Evolutionary conservation across 2,888 invertebrate species (phyloP), one percentile per base, ranked within the genome.

Genomic region (Anorthoa munda): DNA sequence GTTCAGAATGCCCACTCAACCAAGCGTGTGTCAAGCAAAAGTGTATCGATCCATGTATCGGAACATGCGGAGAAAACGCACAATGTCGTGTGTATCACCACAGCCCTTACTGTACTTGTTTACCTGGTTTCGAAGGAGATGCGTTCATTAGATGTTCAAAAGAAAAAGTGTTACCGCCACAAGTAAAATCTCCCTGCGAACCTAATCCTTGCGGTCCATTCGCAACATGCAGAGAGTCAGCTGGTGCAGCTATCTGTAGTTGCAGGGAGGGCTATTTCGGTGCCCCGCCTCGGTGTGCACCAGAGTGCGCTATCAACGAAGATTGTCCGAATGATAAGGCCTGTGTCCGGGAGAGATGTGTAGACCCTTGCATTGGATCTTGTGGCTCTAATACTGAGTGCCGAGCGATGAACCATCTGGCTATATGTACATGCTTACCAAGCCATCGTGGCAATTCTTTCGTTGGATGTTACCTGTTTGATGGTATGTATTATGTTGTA

Each of bases 1-100:
- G 98, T 85, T 97, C 98, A 0, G 98, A 98, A 89, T 98, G 98
- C 94, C 96, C 98, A n/a, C 96, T 97, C 50, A 97, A 97, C 76
- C 97, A 97, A 91, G 98, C 98, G 18, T 98, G 98, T 89, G 97
- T 97, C 21, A 97, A 97, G 84, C 97, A 97, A 87, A 98, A 97
- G 92, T 98, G 98, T 90, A 95, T 97, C 64, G 98, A 98, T 93
- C 98, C 98, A n/a, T 98, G 98, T 87, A 96, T 97, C 2, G 98
- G 98, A 79, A 97, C 97, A 1, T 99, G 98, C 86, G 97, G 97
- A 70, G 95, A 96, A 66, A 97, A 97, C 90, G 97, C 98, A 2
- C 97, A 97, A 89, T 98, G 98, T 89, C 97, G 97, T 71, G 97
- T 97, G 75, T 96, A 97, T 55, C 97, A 97, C 82, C 97, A 97